Evolutionary conservation across 2,113 vertebrate genomes (phyloP).

Genomic region (Hippocampus barbouri): DNA sequence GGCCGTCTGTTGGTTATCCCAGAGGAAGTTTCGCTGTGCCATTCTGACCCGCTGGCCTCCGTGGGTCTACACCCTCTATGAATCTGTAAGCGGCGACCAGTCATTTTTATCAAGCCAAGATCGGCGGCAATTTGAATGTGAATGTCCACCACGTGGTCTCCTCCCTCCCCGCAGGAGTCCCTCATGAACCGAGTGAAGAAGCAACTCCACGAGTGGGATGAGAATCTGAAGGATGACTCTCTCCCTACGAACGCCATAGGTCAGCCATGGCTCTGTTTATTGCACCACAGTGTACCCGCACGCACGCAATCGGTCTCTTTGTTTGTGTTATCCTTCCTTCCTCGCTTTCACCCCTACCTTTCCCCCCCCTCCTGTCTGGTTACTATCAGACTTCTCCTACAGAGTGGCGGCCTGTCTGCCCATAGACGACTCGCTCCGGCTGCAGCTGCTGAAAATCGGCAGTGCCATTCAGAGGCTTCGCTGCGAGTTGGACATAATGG

Average conservation of each 20-base stretch:
- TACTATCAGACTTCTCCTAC: slow-evolving; percentile 90
- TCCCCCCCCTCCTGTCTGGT: slow-evolving; percentile 22
- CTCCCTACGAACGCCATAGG: slow-evolving; percentile 92
- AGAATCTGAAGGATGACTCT: slow-evolving; percentile 95
- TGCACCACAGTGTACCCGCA: slow-evolving; percentile 10
- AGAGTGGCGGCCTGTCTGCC: slow-evolving; percentile 95
- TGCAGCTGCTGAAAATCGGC: slow-evolving; percentile 91
- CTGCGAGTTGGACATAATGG: slow-evolving; percentile 97
- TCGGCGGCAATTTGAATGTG: background rate
- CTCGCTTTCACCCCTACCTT: slow-evolving; percentile 10
- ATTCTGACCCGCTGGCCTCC: slow-evolving; percentile 93
- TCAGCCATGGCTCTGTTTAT: slow-evolving; percentile 57
- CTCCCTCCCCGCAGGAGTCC: slow-evolving; percentile 78
- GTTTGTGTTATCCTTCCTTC: slow-evolving; percentile 18
- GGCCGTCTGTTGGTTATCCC: slow-evolving; percentile 46
- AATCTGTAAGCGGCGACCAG: slow-evolving; percentile 79
- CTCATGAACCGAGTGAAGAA: slow-evolving; percentile 96
- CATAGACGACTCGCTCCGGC: slow-evolving; percentile 87
- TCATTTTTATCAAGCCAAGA: background rate
- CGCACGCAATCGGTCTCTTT: background rate
- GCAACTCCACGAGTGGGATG: slow-evolving; percentile 95
- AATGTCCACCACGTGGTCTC: slow-evolving; percentile 25
- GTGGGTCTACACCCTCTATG: slow-evolving; percentile 95
- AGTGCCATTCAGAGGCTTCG: slow-evolving; percentile 94
- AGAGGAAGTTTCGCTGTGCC: slow-evolving; percentile 93